Evolutionary conservation across 2,888 invertebrate genomes (phyloP).

Genomic region (Sicus ferrugineus): DNA sequence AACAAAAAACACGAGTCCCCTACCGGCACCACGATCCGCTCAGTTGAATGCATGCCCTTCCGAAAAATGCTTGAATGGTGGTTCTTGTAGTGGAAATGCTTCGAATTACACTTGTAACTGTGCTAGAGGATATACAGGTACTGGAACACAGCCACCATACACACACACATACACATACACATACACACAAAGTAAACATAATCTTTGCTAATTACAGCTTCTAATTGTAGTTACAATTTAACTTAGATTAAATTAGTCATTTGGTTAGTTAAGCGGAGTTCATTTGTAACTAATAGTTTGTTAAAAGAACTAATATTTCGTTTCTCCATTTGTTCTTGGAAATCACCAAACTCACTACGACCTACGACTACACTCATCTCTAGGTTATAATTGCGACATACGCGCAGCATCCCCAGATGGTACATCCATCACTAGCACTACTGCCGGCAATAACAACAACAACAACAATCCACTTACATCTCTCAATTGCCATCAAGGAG

Average conservation of each 20-base stretch:
- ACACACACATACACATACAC: not conserved
- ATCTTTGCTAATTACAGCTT: not conserved
- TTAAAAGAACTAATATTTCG: not conserved
- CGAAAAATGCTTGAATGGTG: constrained; percentile 74
- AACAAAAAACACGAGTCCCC: constrained; percentile 33
- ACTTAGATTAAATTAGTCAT: not conserved
- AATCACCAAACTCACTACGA: not conserved
- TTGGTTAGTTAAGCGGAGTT: not conserved
- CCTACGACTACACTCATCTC: not conserved
- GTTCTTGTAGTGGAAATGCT: constrained; percentile 73
- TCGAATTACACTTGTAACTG: constrained; percentile 79
- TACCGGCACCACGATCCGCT: constrained; percentile 55
- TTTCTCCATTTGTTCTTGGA: not conserved
- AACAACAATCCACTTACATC: constrained; percentile 41
- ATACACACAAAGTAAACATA: constrained; percentile 1
- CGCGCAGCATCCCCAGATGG: constrained; percentile 44
- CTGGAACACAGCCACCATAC: constrained; percentile 19
- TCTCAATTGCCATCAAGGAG: constrained; percentile 54
- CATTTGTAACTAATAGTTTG: not conserved
- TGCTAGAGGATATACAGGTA: constrained; percentile 73
- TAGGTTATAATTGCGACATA: constrained; percentile 63
- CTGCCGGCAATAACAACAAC: not conserved
- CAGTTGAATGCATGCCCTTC: constrained; percentile 64
- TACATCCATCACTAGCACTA: constrained; percentile 12
- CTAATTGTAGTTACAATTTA: not conserved